Base-by-base conservation (phyloP, 2,113 vertebrate genomes). In the Choloepus hoffmanni region DNA sequence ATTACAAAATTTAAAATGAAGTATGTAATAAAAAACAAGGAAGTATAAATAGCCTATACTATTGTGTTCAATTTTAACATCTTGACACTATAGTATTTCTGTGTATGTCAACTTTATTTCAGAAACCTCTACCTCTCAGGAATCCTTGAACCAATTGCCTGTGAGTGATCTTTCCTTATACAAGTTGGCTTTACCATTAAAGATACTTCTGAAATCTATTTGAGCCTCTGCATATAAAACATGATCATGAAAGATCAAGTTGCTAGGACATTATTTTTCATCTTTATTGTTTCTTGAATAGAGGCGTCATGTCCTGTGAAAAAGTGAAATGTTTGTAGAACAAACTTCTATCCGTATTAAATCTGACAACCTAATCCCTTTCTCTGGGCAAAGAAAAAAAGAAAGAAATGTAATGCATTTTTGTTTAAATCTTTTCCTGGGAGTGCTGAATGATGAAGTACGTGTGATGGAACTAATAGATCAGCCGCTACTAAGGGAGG, bases 351-450 rank as follows among this genome's bases (percentile, higher is more conserved):
- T 84, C 36, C 82, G 24, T 83, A 82, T 85, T 58, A 90, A 85
- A 58, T 89, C 62, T 86, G 45, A 87, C 53, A 94, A 60, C 58
- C n/a, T 65, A 77, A 90, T 92, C 24, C n/a, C 3, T 55, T 70
- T 81, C 7, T 43, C 45, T 63, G 28, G 40, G 45, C 36, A 86
- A 92, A 74, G 33, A 28, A 30, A 58, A 50, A 88, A 89, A 74
- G 48, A 15, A 43, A 14, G 5, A 36, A 36, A 36, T 36, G 33
- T 3, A 68, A 12, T 18, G 5, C 7, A 33, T 50, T 82, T 92
- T 82, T 92, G 19, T 77, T 90, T 76, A 78, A 78, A 50, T 63
- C 21, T n/a, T 96, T 83, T 92, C 15, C 68, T 90, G 19, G 4
- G 28, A 89, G 33, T 62, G n/a, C n/a, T 78, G 8, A 96, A 84